A percentile compares a stretch with the other conserved stretches of the same genome.
Conservation (phyloP, 1,140 invertebrate species). For the Papilio helenus region DNA sequence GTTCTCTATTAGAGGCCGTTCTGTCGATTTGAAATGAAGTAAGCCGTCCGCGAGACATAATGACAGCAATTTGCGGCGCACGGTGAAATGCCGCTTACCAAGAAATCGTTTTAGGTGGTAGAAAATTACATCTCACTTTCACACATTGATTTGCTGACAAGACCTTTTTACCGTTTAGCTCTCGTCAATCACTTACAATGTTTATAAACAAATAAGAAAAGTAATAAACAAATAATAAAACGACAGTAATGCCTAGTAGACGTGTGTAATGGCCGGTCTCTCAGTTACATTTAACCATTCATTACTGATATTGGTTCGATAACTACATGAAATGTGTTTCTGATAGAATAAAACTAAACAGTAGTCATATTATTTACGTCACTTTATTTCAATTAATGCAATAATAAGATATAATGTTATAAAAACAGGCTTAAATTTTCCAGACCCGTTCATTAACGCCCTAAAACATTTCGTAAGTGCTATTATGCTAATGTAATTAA, state of each 20-base stretch:
- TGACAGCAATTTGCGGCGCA: slow-evolving; percentile 30
- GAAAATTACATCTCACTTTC: slow-evolving; percentile 37
- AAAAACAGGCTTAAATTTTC: background rate
- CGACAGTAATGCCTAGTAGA: background rate
- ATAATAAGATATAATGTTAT: no score
- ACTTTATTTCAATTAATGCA: no score
- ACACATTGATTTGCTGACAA: slow-evolving; percentile 32
- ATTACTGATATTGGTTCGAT: no score
- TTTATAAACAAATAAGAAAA: background rate
- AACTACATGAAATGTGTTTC: background rate
- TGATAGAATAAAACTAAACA: no score
- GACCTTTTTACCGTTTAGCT: slow-evolving; percentile 5
- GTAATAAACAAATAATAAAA: background rate
- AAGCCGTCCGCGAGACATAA: slow-evolving; percentile 31
- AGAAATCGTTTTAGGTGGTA: slow-evolving; percentile 37
- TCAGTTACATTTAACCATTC: no score
- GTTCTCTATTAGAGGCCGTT: slow-evolving; percentile 29
- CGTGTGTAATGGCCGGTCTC: no score
- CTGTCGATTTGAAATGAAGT: slow-evolving; percentile 28
- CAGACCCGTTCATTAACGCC: slow-evolving; percentile 7
- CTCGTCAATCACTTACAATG: background rate
- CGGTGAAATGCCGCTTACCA: slow-evolving; percentile 36
- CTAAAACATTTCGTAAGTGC: background rate
- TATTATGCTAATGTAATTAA: slow-evolving; percentile 29
- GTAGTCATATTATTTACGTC: no score